Evolutionary conservation across 2,797 vertebrate genomes (phyloP), one percentile per base, ranked within the genome.

Genomic region (Scyliorhinus canicula): DNA sequence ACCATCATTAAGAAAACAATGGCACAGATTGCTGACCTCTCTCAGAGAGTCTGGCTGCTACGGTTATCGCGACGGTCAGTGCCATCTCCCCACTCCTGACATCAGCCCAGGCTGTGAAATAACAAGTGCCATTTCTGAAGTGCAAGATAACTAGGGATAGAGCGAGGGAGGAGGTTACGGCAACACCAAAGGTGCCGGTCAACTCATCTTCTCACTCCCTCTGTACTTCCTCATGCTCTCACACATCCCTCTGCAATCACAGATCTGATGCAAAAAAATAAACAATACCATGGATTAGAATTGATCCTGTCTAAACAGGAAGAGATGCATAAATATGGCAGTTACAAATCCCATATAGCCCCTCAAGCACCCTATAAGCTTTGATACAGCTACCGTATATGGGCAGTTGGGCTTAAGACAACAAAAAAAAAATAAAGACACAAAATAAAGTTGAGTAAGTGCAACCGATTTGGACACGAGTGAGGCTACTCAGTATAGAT

Each of bases 321-420:
- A 91, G 19, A 63, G 88, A 91, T n/a, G n/a, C 4, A 65, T 91
- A 91, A 91, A 65, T 44, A 91, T 28, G 40, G 57, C 88, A 40
- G 86, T 52, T 91, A 65, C 40, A 91, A 65, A 91, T 50, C 88
- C 88, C 88, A 91, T 24, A 44, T 91, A 91, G 88, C 60, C 88
- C 88, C 88, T 91, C 14, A n/a, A 91, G 88, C 88, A 91, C 88
- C 88, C 88, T 90, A 91, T 65, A 91, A 91, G 88, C 88, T 91
- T 91, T 91, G 47, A 91, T 91, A 91, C 88, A 65, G 88, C 60
- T 65, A 91, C 88, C 60, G 14, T 65, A 91, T 44, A 63, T 65
- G 88, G 88, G 88, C 88, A 63, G 57, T 91, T 91, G 88, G 88
- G 60, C 88, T 63, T 63, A 91, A 91, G 57, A 91, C 88, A 82